Conservation (phyloP, 2,113 vertebrate species). For the Amblyopsis rosae region DNA sequence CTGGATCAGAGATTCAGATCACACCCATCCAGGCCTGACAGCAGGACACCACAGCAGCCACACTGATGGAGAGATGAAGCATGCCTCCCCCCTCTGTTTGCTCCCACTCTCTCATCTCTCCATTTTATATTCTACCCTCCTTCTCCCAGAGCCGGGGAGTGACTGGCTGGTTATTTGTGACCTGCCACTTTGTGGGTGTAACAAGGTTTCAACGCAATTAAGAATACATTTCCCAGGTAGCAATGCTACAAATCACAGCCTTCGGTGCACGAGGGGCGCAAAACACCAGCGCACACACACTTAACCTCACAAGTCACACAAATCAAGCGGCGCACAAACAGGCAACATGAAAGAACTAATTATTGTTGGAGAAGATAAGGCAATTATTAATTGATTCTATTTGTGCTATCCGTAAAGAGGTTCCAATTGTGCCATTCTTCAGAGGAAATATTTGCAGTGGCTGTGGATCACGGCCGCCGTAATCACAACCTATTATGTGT, state of each 20-base stretch:
- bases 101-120: constrained; percentile 56
- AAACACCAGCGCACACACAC: neutral
- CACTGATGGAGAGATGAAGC: constrained; percentile 62
- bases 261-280: constrained; percentile 22
- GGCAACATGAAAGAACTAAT: constrained; percentile 63
- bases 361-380: constrained; percentile 53
- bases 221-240: constrained; percentile 70
- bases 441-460: constrained; percentile 59
- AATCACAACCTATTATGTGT: constrained; percentile 67
- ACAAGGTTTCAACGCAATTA: constrained; percentile 70
- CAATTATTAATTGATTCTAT: constrained; percentile 69
- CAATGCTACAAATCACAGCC: constrained; percentile 57
- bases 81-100: constrained; percentile 46
- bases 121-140: constrained; percentile 52
- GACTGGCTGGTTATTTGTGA: constrained; percentile 71
- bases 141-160: constrained; percentile 53
- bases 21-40: constrained; percentile 60
- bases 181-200: constrained; percentile 68
- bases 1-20: constrained; percentile 56
- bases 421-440: constrained; percentile 61
- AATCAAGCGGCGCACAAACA: constrained; percentile 56
- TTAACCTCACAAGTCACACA: constrained; percentile 32
- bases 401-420: constrained; percentile 56
- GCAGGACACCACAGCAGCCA: constrained; percentile 64
- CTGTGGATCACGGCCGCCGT: constrained; percentile 36